Conservation (phyloP, 2,797 vertebrate genomes). For the Gallinago solitaria region DNA sequence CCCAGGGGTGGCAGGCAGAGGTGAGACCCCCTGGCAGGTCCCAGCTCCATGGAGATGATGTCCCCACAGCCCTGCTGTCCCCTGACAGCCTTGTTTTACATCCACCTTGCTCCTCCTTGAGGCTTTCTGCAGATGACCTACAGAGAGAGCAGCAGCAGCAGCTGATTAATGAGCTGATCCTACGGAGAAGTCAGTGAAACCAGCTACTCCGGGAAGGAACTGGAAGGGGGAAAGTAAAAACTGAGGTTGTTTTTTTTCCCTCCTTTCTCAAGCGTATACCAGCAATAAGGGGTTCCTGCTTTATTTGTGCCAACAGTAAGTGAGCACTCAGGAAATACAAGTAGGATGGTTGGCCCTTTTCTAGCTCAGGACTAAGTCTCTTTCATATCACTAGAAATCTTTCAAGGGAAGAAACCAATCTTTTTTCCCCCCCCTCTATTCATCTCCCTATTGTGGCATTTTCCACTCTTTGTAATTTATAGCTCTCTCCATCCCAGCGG, state of each 20-base stretch:
- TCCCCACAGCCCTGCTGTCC: background rate
- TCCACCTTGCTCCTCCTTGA: background rate
- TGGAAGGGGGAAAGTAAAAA: background rate
- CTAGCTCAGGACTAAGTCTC: background rate
- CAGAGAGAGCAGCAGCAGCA: background rate
- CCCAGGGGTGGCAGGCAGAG: background rate
- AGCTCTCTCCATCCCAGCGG: slow-evolving; percentile 1
- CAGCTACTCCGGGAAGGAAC: background rate
- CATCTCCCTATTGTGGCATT: background rate
- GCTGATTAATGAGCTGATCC: background rate
- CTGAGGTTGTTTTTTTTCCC: background rate
- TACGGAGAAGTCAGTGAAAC: background rate
- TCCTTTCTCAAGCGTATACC: background rate
- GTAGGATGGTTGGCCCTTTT: background rate
- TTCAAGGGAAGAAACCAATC: background rate
- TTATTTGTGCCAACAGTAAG: background rate
- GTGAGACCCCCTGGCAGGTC: background rate
- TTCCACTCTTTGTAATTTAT: slow-evolving; percentile 23
- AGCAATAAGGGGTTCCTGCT: background rate
- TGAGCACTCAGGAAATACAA: background rate
- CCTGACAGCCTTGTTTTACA: background rate
- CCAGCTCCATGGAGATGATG: rapidly evolving
- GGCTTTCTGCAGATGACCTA: background rate
- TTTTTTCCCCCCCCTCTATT: background rate
- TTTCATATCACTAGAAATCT: background rate